Base-by-base conservation (phyloP, 2,797 vertebrate genomes). In the Propithecus deckenii region DNA sequence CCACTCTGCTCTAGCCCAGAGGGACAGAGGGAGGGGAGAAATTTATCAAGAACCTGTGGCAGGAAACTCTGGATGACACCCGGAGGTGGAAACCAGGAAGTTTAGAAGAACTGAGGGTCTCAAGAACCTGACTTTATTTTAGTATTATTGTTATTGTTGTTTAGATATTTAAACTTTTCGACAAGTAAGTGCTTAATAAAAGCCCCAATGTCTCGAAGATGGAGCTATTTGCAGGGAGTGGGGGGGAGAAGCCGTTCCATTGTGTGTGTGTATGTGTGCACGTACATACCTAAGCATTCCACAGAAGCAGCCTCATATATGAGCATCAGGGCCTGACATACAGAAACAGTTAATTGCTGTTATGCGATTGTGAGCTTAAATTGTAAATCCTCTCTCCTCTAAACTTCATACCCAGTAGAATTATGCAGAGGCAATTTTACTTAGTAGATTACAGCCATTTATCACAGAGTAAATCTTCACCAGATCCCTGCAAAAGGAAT, bases 361-460 rank as follows among this genome's bases (percentile, higher is more conserved):
- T 50, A 65, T 15, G 8, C 3, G 22, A 80, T 92, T 86, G 23
- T 93, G 69, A 94, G 48, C 74, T 97, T 97, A 65, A 55, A 65
- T n/a, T 90, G 55, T 85, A 93, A 96, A 95, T 90, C 93, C 48
- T 67, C 52, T 89, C 74, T 94, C 75, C 84, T 61, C 20, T 85
- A 69, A 91, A 65, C 86, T 81, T 93, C 80, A 86, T 32, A 78
- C 41, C 32, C 38, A 91, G 67, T 10, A 90, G 91, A 95, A 94
- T 92, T 95, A 71, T 65, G 75, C 87, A 91, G 57, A 95, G 50
- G 50, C n/a, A 83, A 46, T 97, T 96, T 94, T 75, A 86, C 52
- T 61, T 96, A 71, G 83, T 89, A 61, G 65, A 91, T 94, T 86
- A 84, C 43, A 67, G 55, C 30, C 86, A 55, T 94, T 96, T 97